Evolutionary conservation across 2,888 invertebrate species (phyloP), one percentile per base, ranked within the genome.

Genomic region (Chorisops tibialis): DNA sequence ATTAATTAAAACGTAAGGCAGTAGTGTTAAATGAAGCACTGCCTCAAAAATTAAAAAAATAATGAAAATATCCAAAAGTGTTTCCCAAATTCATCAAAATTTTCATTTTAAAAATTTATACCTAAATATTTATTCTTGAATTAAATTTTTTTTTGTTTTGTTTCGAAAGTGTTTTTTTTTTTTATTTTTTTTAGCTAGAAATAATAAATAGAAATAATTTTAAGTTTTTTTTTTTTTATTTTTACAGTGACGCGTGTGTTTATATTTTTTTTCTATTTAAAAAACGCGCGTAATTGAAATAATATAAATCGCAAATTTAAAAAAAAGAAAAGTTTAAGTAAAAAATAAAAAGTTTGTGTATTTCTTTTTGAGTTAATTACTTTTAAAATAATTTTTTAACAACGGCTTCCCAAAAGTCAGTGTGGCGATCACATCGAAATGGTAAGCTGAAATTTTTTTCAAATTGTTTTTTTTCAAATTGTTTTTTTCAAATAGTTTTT

Each of bases 331-430:
- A 54, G 22, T 54, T 41, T 18, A 52, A 38, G 18, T 7, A n/a
- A 50, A 19, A 14, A 9, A 21, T 16, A 38, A 39, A 11, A 12
- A n/a, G 14, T 18, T 39, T 6, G 19, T 3, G 6, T 19, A n/a
- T 52, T 56, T 43, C 18, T 24, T 19, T 30, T n/a, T n/a, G n/a
- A n/a, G n/a, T n/a, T n/a, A n/a, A n/a, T n/a, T 30, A n/a, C 30
- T 56, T 51, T 43, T 43, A 41, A 51, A 62, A 56, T 43, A 63
- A 64, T 64, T 58, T 60, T 41, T 61, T 62, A 60, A 67, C 63
- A 63, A 67, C 67, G 68, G 68, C 67, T 62, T 68, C 65, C 30
- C 66, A 66, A 52, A 66, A 68, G 59, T 66, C 68, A 60, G 63
- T 48, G 61, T 67, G 67, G 68, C 67, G 66, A 49, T 62, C 67